These are phyloP conservation scores for Calliopsis andreniformis DNA, from an alignment of 1,140 invertebrate species.

Conservation along the genomic window DNA sequence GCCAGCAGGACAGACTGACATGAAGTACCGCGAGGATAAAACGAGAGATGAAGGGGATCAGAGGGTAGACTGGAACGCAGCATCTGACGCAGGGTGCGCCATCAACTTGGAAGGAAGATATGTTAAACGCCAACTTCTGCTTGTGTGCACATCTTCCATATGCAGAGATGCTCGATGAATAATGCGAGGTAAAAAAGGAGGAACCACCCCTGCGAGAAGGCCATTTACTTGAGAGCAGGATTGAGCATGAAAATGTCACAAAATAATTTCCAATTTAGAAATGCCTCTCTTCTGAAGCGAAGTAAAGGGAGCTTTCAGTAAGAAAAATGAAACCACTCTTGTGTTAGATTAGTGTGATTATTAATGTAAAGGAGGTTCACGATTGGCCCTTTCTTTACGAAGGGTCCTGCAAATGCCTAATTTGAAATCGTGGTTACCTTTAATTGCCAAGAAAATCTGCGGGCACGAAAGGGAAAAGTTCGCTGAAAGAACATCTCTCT, in stretches of 20 bases:
- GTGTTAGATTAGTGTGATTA: no score
- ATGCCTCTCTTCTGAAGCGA: no score
- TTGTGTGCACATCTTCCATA: neutral
- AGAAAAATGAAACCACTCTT: no score
- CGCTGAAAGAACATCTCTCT: neutral
- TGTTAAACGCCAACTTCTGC: neutral
- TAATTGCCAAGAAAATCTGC: constrained; percentile 1
- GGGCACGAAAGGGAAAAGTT: neutral
- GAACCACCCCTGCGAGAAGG: constrained; percentile 8
- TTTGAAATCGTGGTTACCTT: neutral
- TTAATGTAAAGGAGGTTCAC: neutral
- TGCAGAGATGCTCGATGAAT: constrained; percentile 40
- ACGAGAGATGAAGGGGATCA: constrained; percentile 23
- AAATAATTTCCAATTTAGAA: no score
- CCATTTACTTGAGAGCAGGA: constrained; percentile 1
- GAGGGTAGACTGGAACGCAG: neutral
- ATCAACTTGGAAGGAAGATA: neutral
- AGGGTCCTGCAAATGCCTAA: no score
- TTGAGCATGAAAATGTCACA: no score
- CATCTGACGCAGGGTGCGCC: neutral
- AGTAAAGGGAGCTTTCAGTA: no score
- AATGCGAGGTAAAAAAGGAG: constrained; percentile 13
- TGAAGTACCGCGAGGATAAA: constrained; percentile 32
- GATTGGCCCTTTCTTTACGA: no score
- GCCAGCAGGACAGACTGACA: neutral